Base-by-base conservation (phyloP, 2,113 vertebrate genomes). In the Grantiella picta region DNA sequence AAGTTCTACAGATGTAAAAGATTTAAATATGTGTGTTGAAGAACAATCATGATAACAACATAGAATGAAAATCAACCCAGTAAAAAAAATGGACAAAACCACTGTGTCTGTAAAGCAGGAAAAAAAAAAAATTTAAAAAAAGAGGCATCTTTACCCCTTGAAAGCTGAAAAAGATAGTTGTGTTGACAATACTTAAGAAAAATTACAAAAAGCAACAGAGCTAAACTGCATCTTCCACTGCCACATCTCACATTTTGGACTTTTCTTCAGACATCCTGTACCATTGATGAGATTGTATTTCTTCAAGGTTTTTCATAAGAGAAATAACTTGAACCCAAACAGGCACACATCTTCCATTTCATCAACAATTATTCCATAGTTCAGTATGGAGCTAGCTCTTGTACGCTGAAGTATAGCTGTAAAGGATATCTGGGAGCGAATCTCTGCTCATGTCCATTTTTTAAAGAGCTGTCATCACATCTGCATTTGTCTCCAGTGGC, bases 111-210 rank as follows among this genome's bases (percentile, higher is more conserved):
- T 63, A 76, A 28, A 16, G 23, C 3, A 60, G 82, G 57, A 44
- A 19, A 1, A 0, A 0, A 0, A 5, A 69, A 54, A 21, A n/a
- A n/a, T n/a, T n/a, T n/a, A n/a, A n/a, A 53, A 6, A 38, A 45
- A 54, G 10, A 38, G 36, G 36, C 36, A 38, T 31, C 8, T 60
- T 71, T 87, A 64, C 3, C 23, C 14, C 70, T 5, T 54, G 57
- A 75, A 90, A 87, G 71, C 5, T 16, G 38, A 60, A 88, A 61
- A 13, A 42, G 2, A 33, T 14, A 29, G 4, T n/a, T 78, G 22
- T 65, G 16, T 23, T 64, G 50, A n/a, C 11, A 44, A 44, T 42
- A 44, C 0, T 2, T 65, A 31, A 40, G 16, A 89, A 57, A 71
- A 82, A 71, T 25, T 2, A 23, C 29, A 45, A 83, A 44, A 44